Percentiles rank a stretch among this genome's conserved stretches.
These are phyloP conservation scores for Hyppa rectilinea DNA, from an alignment of 2,888 invertebrate genomes.

Conservation along the genomic window DNA sequence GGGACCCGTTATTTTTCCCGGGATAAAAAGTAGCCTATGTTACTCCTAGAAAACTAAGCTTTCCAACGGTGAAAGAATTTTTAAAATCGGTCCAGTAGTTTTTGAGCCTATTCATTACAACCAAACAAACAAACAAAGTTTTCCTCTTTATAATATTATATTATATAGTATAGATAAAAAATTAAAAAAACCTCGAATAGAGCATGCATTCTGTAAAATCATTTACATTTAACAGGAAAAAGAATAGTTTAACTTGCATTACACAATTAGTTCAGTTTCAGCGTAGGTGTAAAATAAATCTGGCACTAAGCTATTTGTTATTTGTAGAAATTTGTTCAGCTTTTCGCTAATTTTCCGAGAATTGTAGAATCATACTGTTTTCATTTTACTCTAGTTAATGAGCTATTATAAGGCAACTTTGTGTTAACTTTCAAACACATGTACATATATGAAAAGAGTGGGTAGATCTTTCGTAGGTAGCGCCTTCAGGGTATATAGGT, in stretches of 20 bases:
- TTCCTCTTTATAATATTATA: too few species aligned
- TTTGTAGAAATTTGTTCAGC: constrained; percentile 19
- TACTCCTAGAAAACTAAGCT: too few species aligned
- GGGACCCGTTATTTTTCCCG: too few species aligned
- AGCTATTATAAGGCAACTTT: constrained; percentile 8
- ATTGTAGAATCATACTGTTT: constrained; percentile 15
- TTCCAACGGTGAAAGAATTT: too few species aligned
- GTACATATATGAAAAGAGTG: neutral
- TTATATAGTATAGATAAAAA: too few species aligned
- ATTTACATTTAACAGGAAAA: neutral
- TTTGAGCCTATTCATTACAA: too few species aligned
- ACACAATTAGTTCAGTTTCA: constrained; percentile 32
- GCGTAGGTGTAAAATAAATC: constrained; percentile 36
- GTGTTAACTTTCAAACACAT: neutral
- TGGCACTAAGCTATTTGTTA: constrained; percentile 15
- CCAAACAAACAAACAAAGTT: too few species aligned
- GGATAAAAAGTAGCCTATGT: too few species aligned
- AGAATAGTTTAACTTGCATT: constrained; percentile 14
- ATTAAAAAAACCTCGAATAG: neutral
- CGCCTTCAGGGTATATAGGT: too few species aligned
- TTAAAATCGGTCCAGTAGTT: too few species aligned
- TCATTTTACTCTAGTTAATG: constrained; percentile 12
- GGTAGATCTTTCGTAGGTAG: neutral
- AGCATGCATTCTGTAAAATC: constrained; percentile 3
- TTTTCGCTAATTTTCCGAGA: constrained; percentile 28